Evolutionary conservation across 2,113 vertebrate species (phyloP), one percentile per base, ranked within the genome.

Genomic region (Phocoena phocoena): DNA sequence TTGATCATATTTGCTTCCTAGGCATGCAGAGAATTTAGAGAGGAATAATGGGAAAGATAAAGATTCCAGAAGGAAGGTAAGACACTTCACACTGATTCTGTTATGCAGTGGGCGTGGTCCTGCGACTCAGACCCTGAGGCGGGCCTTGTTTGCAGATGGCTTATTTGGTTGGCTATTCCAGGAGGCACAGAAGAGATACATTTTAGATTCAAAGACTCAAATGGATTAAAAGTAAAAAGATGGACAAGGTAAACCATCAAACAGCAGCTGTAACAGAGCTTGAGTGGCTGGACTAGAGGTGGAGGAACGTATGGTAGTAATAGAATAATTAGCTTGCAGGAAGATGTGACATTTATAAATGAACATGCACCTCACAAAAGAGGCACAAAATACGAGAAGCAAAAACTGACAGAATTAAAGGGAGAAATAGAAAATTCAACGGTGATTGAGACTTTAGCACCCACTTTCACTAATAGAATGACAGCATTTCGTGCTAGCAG

Each of bases 31-130:
- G 90, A 95, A 88, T 74, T 96, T 82, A 92, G 94, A 33, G 79
- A 98, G 97, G 82, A 92, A 31, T 17, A 11, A 1, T 74, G 97
- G 74, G 77, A 97, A 95, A 47, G 94, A 96, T 8, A 89, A 31
- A 79, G 96, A 77, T 11, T 44, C 33, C 25, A 96, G 44, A 71
- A 85, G 86, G 95, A 97, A 98, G 98, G 98, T 99, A 97, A 98
- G 98, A 88, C 4, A 15, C 0, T 87, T 87, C 55, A 41, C 0
- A 4, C 63, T 71, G 70, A 50, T 94, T 77, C 90, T 77, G 5
- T 13, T 58, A 5, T 17, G 5, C 2, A 7, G n/a, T 74, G 18
- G 26, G 73, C 0, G 0, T 44, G 10, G 8, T 33, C 41, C n/a
- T 50, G 47, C 0, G 20, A 14, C n/a, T 63, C 44, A 70, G 67